These are phyloP conservation scores for Cavia porcellus DNA, from an alignment of 2,113 vertebrate genomes.

Conservation along the genomic window DNA sequence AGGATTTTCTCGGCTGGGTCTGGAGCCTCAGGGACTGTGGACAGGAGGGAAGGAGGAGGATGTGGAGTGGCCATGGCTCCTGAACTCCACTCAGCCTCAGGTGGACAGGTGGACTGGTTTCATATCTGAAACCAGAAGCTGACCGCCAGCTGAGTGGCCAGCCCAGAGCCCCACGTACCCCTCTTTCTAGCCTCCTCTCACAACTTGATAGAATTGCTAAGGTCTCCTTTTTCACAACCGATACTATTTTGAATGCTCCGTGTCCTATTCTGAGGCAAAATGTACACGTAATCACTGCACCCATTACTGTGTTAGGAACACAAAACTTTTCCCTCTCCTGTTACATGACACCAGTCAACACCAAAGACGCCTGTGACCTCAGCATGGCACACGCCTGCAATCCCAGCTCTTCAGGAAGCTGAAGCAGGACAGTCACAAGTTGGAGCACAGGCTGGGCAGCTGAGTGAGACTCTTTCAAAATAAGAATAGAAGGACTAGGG, in stretches of 20 bases:
- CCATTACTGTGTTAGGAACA: neutral
- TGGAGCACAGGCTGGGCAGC: neutral
- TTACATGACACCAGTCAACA: neutral
- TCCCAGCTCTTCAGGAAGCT: neutral
- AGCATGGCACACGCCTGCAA: neutral
- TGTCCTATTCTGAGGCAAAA: constrained; percentile 33
- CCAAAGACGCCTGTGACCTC: neutral
- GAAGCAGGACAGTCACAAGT: neutral
- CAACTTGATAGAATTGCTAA: neutral
- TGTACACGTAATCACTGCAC: neutral
- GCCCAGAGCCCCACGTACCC: neutral
- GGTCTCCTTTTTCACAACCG: neutral
- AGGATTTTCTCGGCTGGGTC: constrained; percentile 12
- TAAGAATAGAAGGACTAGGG: neutral
- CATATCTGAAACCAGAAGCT: neutral
- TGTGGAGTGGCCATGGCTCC: neutral
- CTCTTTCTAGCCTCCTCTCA: neutral
- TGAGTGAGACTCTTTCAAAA: neutral
- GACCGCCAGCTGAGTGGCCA: neutral
- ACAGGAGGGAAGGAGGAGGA: neutral
- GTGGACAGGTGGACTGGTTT: neutral
- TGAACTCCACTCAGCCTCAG: neutral
- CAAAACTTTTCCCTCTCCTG: neutral
- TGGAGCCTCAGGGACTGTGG: neutral
- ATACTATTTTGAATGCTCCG: neutral